These are phyloP conservation scores for Cyprichromis sp. DNA, from an alignment of 2,113 vertebrate species.

Conservation along the genomic window DNA sequence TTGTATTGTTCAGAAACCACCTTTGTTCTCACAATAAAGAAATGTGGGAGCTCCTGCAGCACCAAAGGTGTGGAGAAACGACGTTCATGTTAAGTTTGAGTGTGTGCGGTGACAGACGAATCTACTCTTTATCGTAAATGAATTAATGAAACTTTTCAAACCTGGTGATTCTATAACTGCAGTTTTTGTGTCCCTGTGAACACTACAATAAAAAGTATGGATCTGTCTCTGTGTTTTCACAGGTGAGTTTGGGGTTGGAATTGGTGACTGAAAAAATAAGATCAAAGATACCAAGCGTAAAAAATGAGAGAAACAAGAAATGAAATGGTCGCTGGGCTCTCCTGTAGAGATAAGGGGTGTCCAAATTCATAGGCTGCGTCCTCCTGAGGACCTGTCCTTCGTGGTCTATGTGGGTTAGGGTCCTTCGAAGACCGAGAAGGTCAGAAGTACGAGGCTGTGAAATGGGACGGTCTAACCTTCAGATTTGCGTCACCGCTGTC, in stretches of 20 bases:
- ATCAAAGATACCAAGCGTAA: neutral
- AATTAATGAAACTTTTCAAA: neutral
- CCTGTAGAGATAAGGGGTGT: neutral
- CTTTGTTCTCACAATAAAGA: neutral
- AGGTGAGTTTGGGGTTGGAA: neutral
- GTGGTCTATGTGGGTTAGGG: neutral
- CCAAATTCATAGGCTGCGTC: neutral
- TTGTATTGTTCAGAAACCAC: neutral
- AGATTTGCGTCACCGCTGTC: neutral
- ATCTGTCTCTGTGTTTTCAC: neutral
- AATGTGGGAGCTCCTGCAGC: neutral
- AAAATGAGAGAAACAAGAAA: neutral
- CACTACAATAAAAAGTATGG: neutral
- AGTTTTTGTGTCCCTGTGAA: neutral
- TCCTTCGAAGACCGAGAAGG: neutral
- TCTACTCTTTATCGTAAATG: neutral
- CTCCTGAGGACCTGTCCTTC: neutral
- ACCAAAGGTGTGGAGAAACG: neutral
- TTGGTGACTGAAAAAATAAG: neutral
- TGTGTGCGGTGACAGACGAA: neutral
- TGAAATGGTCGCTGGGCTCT: neutral
- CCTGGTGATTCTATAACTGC: neutral
- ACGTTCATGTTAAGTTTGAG: neutral
- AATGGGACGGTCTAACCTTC: neutral
- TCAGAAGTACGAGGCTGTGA: neutral